phyloP scores from a whole-genome alignment of 2,888 invertebrate species.

The Eristalis intricaria region DNA sequence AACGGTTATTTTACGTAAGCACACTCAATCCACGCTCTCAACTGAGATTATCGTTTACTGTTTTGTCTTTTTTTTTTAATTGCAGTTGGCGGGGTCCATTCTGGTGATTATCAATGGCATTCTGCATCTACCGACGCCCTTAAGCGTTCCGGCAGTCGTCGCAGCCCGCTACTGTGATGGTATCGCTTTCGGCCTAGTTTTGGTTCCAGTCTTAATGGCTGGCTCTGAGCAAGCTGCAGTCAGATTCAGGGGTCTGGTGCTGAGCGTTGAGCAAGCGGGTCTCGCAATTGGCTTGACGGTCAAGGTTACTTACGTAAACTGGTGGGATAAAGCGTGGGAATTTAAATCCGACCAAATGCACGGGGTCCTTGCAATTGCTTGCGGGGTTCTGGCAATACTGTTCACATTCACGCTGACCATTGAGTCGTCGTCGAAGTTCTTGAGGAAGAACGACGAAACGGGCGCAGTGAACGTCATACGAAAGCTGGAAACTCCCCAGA shows the following conservation, averaged over 20 bases:
- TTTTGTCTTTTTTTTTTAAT: neutral
- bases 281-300: conserved; percentile 70
- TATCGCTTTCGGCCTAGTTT: conserved; percentile 75
- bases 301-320: conserved; percentile 73
- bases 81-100: neutral
- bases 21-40: neutral
- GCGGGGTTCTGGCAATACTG: conserved; percentile 67
- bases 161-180: conserved; percentile 77
- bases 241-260: conserved; percentile 73
- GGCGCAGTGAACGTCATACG: conserved; percentile 75
- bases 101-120: conserved; percentile 74
- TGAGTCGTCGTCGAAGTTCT: conserved; percentile 77
- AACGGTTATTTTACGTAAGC: conserved; percentile 34
- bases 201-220: conserved; percentile 75
- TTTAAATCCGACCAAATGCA: conserved; percentile 73
- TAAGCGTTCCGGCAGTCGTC: conserved; percentile 66
- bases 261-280: conserved; percentile 74
- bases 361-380: conserved; percentile 73
- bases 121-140: conserved; percentile 74
- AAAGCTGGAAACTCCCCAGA: conserved; percentile 75
- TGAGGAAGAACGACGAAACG: conserved; percentile 75
- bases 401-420: conserved; percentile 66
- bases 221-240: conserved; percentile 74
- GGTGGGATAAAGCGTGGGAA: conserved; percentile 56
- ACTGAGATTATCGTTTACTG: neutral